Percentiles rank a stretch among this genome's conserved stretches.
Conservation (phyloP, 2,797 vertebrate genomes). For the Hypotaenidia philippensis region DNA sequence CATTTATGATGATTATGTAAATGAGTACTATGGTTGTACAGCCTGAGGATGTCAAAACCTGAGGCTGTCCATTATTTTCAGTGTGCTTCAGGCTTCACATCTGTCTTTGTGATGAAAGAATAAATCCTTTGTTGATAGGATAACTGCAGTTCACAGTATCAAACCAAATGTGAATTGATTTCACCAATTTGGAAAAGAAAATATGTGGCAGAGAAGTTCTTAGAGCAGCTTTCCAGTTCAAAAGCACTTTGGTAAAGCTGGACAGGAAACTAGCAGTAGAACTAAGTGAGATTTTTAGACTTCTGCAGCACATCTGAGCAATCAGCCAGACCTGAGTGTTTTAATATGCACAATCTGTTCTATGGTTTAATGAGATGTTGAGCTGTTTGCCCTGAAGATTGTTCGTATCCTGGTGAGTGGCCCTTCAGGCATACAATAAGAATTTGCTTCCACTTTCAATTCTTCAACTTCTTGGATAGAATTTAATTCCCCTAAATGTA, state of each 20-base stretch:
- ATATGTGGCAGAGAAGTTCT: background rate
- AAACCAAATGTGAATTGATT: background rate
- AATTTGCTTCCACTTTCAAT: background rate
- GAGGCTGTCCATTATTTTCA: background rate
- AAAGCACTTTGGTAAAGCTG: background rate
- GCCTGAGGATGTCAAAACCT: background rate
- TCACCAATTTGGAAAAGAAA: background rate
- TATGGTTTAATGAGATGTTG: background rate
- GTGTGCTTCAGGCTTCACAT: background rate
- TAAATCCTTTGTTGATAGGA: background rate
- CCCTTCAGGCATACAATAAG: background rate
- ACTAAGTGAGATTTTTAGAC: background rate
- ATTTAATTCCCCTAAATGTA: constrained; percentile 5
- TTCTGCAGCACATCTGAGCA: background rate
- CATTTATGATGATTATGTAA: background rate
- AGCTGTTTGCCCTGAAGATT: background rate
- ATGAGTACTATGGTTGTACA: background rate
- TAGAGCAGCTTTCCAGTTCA: background rate
- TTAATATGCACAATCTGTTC: background rate
- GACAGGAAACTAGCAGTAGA: background rate
- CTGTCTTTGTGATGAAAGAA: background rate
- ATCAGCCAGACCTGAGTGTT: background rate
- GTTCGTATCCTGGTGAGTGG: background rate
- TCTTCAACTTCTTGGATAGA: background rate
- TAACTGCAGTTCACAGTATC: background rate